Evolutionary conservation across 2,113 vertebrate genomes (phyloP).

Genomic region (Percopsis transmontana): DNA sequence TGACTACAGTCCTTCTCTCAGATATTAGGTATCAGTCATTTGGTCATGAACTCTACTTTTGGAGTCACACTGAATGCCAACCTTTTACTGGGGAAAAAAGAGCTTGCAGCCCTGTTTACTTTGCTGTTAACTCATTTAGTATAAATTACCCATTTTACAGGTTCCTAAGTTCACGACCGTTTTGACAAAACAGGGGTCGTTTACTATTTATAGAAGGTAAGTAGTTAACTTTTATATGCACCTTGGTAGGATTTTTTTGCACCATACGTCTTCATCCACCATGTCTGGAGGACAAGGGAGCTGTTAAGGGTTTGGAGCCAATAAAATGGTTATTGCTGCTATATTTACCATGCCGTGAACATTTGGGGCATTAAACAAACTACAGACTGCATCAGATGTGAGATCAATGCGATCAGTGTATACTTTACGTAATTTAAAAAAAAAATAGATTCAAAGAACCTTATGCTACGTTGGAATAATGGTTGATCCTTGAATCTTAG

Average conservation of each 20-base stretch:
- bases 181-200: conserved; percentile 59
- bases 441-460: too few species aligned
- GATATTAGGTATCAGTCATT: conserved; percentile 53
- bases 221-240: conserved; percentile 76
- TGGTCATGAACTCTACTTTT: conserved; percentile 59
- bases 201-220: conserved; percentile 76
- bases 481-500: too few species aligned
- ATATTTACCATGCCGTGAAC: conserved; percentile 83
- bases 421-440: too few species aligned
- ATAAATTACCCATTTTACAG: conserved; percentile 74
- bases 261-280: conserved; percentile 75
- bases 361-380: conserved; percentile 80
- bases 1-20: conserved; percentile 52
- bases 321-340: conserved; percentile 83
- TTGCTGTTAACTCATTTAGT: conserved; percentile 67
- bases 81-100: conserved; percentile 44
- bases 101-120: conserved; percentile 52
- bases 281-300: conserved; percentile 73
- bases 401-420: conserved; percentile 62
- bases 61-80: conserved; percentile 54
- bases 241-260: conserved; percentile 70
- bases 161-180: conserved; percentile 53
- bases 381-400: conserved; percentile 69
- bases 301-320: conserved; percentile 75
- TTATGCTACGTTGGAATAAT: too few species aligned